A percentile compares a stretch with the other conserved stretches of the same genome.
phyloP scores from a whole-genome alignment of 2,113 vertebrate genomes.

The Hemicordylus capensis region DNA sequence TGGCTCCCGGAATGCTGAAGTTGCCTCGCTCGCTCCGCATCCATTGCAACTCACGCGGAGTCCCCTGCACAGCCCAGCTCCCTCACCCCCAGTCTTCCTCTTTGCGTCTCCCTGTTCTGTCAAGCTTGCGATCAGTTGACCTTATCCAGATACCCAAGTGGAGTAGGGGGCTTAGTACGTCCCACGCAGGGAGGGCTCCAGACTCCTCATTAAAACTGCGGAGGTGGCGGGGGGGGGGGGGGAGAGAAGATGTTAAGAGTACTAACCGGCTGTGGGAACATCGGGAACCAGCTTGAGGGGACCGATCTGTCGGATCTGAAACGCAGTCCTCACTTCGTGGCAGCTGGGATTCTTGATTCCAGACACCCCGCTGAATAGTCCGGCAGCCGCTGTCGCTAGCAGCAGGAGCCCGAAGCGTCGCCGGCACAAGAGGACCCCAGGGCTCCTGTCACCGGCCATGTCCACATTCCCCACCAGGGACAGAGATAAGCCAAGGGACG shows the following conservation, averaged over 20 bases:
- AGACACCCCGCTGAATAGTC: constrained; percentile 63
- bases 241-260: not conserved
- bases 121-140: not conserved
- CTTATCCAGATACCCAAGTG: no score
- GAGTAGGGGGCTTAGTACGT: not conserved
- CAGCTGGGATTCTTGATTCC: constrained; percentile 82
- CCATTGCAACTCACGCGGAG: not conserved
- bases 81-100: not conserved
- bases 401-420: constrained; percentile 48
- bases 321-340: constrained; percentile 89
- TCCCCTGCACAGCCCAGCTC: no score
- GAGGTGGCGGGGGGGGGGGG: not conserved
- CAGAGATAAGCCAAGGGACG: not conserved
- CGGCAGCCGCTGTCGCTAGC: constrained; percentile 49
- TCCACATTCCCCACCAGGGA: constrained; percentile 36
- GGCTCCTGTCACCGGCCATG: constrained; percentile 36
- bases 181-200: not conserved
- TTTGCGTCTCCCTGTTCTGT: not conserved
- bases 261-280: constrained; percentile 87
- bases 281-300: constrained; percentile 87
- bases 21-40: not conserved
- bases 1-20: not conserved
- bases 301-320: constrained; percentile 88
- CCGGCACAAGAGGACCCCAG: constrained; percentile 6
- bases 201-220: no score